phyloP scores from a whole-genome alignment of 2,888 invertebrate species.

The Perizoma affinitatum region DNA sequence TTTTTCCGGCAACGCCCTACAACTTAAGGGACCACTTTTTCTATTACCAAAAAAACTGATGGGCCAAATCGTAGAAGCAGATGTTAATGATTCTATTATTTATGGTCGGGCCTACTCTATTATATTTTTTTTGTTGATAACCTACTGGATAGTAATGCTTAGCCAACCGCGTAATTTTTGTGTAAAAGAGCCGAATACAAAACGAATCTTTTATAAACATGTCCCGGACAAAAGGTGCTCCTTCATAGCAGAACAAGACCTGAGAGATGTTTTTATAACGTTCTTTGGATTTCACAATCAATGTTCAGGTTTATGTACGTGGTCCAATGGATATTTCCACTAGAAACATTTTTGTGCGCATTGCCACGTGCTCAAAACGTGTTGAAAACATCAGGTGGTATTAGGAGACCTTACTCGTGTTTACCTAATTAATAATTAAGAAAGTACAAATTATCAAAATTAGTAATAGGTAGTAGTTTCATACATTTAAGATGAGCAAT shows the following conservation, averaged over 20 bases:
- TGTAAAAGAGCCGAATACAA: constrained; percentile 26
- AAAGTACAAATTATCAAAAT: too few species aligned
- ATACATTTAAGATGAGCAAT: too few species aligned
- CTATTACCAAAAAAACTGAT: constrained; percentile 65
- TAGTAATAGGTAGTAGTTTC: too few species aligned
- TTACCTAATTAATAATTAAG: too few species aligned
- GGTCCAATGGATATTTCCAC: too few species aligned
- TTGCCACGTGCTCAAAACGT: too few species aligned
- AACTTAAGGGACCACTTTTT: constrained; percentile 39
- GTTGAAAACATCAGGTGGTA: too few species aligned
- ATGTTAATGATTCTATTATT: constrained; percentile 84
- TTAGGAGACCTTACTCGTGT: too few species aligned
- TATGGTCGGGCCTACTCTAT: constrained; percentile 69
- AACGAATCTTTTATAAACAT: constrained; percentile 19
- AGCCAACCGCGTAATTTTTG: constrained; percentile 41
- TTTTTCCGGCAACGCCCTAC: constrained; percentile 67
- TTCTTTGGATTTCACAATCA: too few species aligned
- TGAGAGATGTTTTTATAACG: not conserved
- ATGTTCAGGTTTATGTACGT: too few species aligned
- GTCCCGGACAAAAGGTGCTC: constrained; percentile 2
- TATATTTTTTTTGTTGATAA: constrained; percentile 50
- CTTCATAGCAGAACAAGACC: constrained; percentile 1
- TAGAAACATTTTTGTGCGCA: too few species aligned
- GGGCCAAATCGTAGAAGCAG: constrained; percentile 75
- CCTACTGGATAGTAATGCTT: constrained; percentile 40